Base-by-base conservation (phyloP, 2,888 invertebrate species). In the Leptinotarsa peninsularis region DNA sequence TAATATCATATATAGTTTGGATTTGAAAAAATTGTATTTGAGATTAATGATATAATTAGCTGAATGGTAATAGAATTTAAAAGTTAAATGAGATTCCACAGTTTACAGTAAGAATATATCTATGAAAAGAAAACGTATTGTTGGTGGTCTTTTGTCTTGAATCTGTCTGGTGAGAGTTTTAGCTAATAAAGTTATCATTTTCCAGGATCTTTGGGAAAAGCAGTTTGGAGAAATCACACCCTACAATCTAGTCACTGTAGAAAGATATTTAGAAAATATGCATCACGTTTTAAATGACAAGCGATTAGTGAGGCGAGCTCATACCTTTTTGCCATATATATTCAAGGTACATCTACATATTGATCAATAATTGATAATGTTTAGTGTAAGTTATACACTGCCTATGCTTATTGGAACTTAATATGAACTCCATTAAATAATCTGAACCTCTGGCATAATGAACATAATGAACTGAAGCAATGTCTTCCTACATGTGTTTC, bases 211-310 rank as follows among this genome's bases (percentile, higher is more conserved):
- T 17, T 96, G 95, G 95, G 93, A 94, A 82, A 93, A 94, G 86
- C 94, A 94, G 84, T 96, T 95, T 93, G 96, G 96, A 4, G 94
- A 93, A 81, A 91, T 95, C 50, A 93, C 92, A 82, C 94, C 94
- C 0, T 96, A 96, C 88, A 95, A 95, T 90, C 90, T 93, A 83
- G 93, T 96, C 7, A 94, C 94, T 0, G 93, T 95, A 63, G 95
- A 96, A 86, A 94, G 94, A 87, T 96, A 95, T 84, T 86, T 96
- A 23, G 92, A 93, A 78, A 94, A 95, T 86, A 94, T 96, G 93
- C 93, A 94, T 80, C 95, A 95, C 87, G 93, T 95, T 68, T 89
- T 96, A 56, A 94, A 94, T 81, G 95, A 96, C 84, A 92, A 92
- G 84, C 89, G 92, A 63, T 89, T 95, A 72, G 93, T 93, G 86